Evolutionary conservation across 2,113 vertebrate species (phyloP).

Genomic region (Spermophilus dauricus): DNA sequence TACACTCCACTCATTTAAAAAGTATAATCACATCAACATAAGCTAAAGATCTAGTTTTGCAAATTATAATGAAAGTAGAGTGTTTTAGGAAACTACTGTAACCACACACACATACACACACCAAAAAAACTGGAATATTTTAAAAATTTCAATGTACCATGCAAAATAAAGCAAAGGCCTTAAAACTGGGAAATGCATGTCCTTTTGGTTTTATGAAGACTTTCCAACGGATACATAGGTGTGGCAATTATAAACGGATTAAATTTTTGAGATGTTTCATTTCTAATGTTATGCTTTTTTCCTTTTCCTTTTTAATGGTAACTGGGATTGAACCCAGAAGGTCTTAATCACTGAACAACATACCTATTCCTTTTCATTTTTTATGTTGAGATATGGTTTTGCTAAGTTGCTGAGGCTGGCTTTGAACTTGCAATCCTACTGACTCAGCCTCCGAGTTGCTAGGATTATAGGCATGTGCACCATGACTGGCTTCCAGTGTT

Average conservation of each 20-base stretch:
- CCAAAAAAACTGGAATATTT: neutral
- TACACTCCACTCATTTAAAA: neutral
- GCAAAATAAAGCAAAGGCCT: neutral
- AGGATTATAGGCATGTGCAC: no score
- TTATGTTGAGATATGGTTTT: no score
- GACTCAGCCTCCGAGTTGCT: no score
- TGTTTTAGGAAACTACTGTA: neutral
- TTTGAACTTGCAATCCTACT: no score
- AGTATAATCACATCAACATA: neutral
- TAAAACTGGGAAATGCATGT: neutral
- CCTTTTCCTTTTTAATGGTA: no score
- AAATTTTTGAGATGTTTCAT: neutral
- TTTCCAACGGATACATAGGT: neutral
- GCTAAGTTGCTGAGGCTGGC: no score
- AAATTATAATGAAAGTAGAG: neutral
- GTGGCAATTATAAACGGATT: neutral
- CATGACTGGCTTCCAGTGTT: neutral
- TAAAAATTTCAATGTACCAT: neutral
- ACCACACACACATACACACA: neutral
- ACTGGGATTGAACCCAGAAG: no score
- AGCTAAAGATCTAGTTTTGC: conserved; percentile 9
- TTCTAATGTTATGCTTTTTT: neutral
- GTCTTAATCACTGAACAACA: no score
- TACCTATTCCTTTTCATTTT: no score
- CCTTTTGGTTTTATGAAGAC: neutral